These are phyloP conservation scores for Parapristionchus giblindavisi DNA, from an alignment of 2,888 invertebrate genomes.

Conservation along the genomic window DNA sequence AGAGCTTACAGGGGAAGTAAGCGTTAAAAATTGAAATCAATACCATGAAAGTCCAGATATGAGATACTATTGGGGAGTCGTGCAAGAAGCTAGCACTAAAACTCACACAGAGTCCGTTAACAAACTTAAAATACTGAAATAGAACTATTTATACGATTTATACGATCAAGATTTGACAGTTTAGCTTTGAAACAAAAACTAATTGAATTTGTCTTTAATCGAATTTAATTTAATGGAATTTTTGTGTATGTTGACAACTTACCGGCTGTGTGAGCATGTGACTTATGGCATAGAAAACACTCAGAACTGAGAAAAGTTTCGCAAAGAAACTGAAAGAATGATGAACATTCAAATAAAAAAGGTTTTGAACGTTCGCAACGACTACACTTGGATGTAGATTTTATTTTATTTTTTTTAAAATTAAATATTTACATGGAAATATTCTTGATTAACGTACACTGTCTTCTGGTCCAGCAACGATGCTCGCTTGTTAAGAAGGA, in stretches of 20 bases:
- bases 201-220: no score
- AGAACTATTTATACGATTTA: not conserved
- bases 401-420: not conserved
- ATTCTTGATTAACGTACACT: not conserved
- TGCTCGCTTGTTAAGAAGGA: not conserved
- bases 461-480: conserved; percentile 14
- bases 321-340: not conserved
- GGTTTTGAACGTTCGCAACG: no score
- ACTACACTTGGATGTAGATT: not conserved
- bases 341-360: no score
- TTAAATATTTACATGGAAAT: not conserved
- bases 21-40: no score
- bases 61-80: not conserved
- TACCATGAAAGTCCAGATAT: not conserved
- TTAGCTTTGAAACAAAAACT: not conserved
- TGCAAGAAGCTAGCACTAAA: conserved; percentile 13
- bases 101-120: not conserved
- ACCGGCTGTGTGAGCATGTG: conserved; percentile 14
- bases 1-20: no score
- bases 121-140: conserved; percentile 1
- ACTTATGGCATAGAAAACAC: not conserved
- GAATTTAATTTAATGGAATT: not conserved
- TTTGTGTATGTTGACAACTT: not conserved
- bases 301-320: not conserved
- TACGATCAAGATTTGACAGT: not conserved